Evolutionary conservation across 2,113 vertebrate species (phyloP).

Genomic region (Poeciliopsis turrubarensis): DNA sequence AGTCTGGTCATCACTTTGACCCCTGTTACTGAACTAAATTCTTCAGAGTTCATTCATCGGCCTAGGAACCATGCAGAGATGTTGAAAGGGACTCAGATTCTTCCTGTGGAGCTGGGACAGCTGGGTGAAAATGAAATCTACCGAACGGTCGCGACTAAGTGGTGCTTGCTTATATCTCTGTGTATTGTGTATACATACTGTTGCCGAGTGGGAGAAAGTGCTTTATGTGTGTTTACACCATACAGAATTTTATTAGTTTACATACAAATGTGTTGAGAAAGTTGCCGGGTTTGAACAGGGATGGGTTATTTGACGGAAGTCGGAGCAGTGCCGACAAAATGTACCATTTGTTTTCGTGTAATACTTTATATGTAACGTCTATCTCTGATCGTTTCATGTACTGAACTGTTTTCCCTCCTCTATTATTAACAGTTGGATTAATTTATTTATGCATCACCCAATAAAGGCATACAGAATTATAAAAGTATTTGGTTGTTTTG

Average conservation of each 20-base stretch:
- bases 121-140: slow-evolving; percentile 59
- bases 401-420: background rate
- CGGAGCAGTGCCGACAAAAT: background rate
- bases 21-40: background rate
- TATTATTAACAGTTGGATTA: background rate
- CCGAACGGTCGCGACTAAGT: slow-evolving; percentile 45
- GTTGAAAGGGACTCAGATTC: slow-evolving; percentile 41
- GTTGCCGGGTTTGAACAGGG: slow-evolving; percentile 20
- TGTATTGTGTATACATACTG: slow-evolving; percentile 51
- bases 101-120: slow-evolving; percentile 53
- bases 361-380: background rate
- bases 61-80: slow-evolving; percentile 11
- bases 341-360: slow-evolving; percentile 9
- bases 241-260: slow-evolving; percentile 46
- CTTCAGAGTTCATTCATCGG: slow-evolving; percentile 29
- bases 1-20: slow-evolving; percentile 24
- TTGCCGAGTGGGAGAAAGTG: slow-evolving; percentile 32
- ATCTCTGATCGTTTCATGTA: background rate
- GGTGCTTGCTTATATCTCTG: slow-evolving; percentile 54
- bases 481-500: too few species aligned
- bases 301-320: slow-evolving; percentile 19
- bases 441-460: background rate
- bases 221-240: slow-evolving; percentile 49
- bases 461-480: too few species aligned
- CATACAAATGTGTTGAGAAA: slow-evolving; percentile 32